Percentiles rank a stretch among this genome's conserved stretches.
Conservation (phyloP, 1,140 invertebrate species). For the Hydropsyche tenuis region DNA sequence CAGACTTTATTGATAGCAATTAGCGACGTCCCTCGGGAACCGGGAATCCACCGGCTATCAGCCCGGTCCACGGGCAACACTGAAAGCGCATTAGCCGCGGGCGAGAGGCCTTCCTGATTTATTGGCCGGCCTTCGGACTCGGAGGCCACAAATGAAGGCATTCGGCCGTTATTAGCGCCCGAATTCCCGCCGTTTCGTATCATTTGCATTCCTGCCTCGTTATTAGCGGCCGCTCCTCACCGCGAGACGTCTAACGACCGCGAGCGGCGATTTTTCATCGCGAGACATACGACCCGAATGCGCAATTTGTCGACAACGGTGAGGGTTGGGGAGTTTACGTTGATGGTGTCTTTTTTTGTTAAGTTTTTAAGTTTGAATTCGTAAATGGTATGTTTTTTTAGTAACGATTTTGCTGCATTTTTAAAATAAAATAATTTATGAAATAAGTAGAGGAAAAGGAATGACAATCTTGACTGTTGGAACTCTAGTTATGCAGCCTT, state of each 20-base stretch:
- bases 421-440: too few species aligned
- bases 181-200: slow-evolving; percentile 44
- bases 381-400: too few species aligned
- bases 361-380: too few species aligned
- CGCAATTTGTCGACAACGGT: too few species aligned
- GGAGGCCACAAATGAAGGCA: slow-evolving; percentile 39
- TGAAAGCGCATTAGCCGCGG: slow-evolving; percentile 45
- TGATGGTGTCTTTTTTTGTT: too few species aligned
- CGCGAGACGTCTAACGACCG: slow-evolving; percentile 36
- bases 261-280: slow-evolving; percentile 32
- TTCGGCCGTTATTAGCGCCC: slow-evolving; percentile 46
- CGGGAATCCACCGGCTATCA: slow-evolving; percentile 30
- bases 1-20: background rate
- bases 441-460: background rate
- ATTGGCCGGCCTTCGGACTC: slow-evolving; percentile 17
- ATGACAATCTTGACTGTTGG: background rate
- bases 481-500: background rate
- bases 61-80: slow-evolving; percentile 32
- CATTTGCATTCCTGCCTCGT: slow-evolving; percentile 49
- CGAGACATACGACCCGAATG: too few species aligned
- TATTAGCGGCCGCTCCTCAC: slow-evolving; percentile 37
- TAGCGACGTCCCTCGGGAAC: slow-evolving; percentile 5
- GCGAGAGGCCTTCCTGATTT: slow-evolving; percentile 39
- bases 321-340: too few species aligned
- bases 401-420: too few species aligned